Evolutionary conservation across 1,140 invertebrate genomes (phyloP).

Genomic region (Metaphire vulgaris): DNA sequence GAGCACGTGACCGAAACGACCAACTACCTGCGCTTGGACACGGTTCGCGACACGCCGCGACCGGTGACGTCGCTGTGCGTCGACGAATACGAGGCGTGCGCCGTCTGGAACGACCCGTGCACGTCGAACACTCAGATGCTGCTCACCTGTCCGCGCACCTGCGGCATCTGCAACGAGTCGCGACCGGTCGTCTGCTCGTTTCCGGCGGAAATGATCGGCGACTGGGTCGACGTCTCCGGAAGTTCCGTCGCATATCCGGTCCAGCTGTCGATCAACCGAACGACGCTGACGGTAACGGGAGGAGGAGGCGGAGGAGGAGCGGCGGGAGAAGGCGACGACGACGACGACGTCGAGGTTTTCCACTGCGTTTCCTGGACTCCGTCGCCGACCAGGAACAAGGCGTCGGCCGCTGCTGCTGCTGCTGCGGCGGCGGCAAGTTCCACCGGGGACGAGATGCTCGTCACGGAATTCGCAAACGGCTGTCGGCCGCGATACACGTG

Average conservation of each 20-base stretch:
- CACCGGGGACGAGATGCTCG: slow-evolving; percentile 22
- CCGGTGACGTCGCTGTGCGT: slow-evolving; percentile 28
- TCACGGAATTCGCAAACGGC: slow-evolving; percentile 22
- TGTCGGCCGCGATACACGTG: slow-evolving; percentile 29
- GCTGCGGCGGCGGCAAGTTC: background rate
- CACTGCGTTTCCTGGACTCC: slow-evolving; percentile 22
- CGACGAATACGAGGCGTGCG: slow-evolving; percentile 27
- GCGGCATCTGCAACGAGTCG: slow-evolving; percentile 24
- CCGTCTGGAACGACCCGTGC: slow-evolving; percentile 13
- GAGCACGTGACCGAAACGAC: background rate
- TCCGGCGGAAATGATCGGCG: slow-evolving; percentile 9
- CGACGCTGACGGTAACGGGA: background rate
- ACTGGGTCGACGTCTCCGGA: slow-evolving; percentile 21
- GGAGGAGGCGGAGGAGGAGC: background rate
- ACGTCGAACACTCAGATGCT: slow-evolving; percentile 8
- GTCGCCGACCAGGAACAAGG: background rate
- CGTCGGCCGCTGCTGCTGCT: background rate
- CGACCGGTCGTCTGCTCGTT: slow-evolving; percentile 23
- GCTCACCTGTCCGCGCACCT: slow-evolving; percentile 28
- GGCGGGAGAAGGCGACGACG: background rate
- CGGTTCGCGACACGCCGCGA: slow-evolving; percentile 23
- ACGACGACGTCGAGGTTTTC: background rate
- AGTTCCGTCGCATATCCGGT: background rate
- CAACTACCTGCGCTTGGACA: slow-evolving; percentile 24
- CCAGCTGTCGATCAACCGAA: slow-evolving; percentile 10